Conservation (phyloP, 2,888 invertebrate species). For the Tigriopus californicus region DNA sequence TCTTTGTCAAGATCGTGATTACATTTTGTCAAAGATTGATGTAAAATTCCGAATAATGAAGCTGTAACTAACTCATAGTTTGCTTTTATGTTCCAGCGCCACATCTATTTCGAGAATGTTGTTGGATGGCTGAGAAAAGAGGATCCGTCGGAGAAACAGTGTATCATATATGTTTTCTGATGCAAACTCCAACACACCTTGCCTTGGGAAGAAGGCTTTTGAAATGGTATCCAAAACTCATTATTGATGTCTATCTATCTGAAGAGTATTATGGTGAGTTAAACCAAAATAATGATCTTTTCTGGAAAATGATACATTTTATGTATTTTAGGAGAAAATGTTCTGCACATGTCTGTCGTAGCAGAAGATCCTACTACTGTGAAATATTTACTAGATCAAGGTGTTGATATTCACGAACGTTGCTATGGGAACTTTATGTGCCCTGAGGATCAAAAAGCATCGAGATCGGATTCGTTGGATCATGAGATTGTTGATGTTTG, state of each 20-base stretch:
- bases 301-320: background rate
- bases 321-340: slow-evolving; percentile 47
- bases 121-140: slow-evolving; percentile 15
- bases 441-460: slow-evolving; percentile 88
- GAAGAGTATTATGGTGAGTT: slow-evolving; percentile 58
- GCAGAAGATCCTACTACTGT: slow-evolving; percentile 98
- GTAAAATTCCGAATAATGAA: no score
- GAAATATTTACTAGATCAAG: slow-evolving; percentile 73
- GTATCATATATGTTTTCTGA: slow-evolving; percentile 13
- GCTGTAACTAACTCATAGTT: no score
- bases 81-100: background rate
- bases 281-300: background rate
- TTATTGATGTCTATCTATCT: slow-evolving; percentile 84
- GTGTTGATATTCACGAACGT: slow-evolving; percentile 77
- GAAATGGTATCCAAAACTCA: slow-evolving; percentile 78
- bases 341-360: slow-evolving; percentile 89
- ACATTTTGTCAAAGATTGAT: no score
- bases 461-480: slow-evolving; percentile 62
- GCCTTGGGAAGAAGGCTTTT: slow-evolving; percentile 74
- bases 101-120: slow-evolving; percentile 7
- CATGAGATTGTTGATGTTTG: slow-evolving; percentile 77
- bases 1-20: no score
- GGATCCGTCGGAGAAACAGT: slow-evolving; percentile 14
- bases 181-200: slow-evolving; percentile 10
- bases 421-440: slow-evolving; percentile 89